Conservation (phyloP, 2,113 vertebrate species). For the Elachura formosa region DNA sequence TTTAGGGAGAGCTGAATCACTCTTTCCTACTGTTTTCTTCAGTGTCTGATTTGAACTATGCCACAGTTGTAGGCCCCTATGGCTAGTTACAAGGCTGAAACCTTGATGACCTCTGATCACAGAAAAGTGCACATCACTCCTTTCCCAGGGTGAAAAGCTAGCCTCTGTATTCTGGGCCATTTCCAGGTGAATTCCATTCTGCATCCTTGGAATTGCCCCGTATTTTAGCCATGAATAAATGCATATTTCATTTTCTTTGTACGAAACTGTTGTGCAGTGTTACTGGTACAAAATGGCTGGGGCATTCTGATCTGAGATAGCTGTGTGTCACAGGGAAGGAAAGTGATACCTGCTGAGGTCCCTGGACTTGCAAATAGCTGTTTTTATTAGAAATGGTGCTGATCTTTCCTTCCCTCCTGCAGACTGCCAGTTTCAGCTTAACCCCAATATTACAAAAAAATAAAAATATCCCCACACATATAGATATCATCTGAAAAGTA, state of each 20-base stretch:
- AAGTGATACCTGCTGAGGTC: not conserved
- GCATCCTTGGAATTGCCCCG: not conserved
- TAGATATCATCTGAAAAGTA: slow-evolving; percentile 61
- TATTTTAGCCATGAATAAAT: not conserved
- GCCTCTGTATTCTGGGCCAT: not conserved
- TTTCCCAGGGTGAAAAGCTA: not conserved
- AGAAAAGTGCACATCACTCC: not conserved
- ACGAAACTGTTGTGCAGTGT: not conserved
- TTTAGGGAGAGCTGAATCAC: not conserved
- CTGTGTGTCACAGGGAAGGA: not conserved
- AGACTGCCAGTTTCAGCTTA: slow-evolving; percentile 35
- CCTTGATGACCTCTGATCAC: not conserved
- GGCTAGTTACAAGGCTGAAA: not conserved
- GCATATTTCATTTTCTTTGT: slow-evolving; percentile 5
- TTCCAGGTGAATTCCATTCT: not conserved
- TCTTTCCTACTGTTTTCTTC: not conserved
- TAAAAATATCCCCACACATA: not conserved
- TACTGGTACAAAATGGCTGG: not conserved
- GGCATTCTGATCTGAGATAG: not conserved
- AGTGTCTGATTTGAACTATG: not conserved
- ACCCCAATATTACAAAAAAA: not conserved
- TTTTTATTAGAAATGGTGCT: slow-evolving; percentile 23
- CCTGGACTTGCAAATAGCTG: not conserved
- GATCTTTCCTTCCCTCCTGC: not conserved
- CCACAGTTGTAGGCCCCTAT: not conserved